Evolutionary conservation across 2,797 vertebrate species (phyloP).

Genomic region (Chanos chanos): DNA sequence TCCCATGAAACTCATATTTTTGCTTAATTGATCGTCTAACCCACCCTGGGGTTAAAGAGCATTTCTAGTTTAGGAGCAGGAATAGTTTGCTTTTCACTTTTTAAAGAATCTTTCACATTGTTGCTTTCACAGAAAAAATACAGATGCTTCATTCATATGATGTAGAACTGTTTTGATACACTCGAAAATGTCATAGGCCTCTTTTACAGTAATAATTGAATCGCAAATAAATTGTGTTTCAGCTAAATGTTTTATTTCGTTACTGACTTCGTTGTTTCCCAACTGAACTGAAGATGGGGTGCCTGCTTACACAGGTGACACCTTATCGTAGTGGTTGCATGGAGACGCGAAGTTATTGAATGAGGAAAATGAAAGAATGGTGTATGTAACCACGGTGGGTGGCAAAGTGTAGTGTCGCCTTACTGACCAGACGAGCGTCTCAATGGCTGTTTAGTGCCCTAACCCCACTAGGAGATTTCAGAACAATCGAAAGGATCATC

Average conservation of each 20-base stretch:
- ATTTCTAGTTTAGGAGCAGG: too few species aligned
- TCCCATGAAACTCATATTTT: too few species aligned
- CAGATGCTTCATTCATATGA: too few species aligned
- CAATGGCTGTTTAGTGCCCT: slow-evolving; percentile 36
- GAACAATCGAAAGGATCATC: slow-evolving; percentile 19
- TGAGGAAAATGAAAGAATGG: slow-evolving; percentile 33
- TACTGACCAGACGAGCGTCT: slow-evolving; percentile 37
- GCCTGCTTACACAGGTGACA: slow-evolving; percentile 44
- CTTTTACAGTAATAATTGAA: too few species aligned
- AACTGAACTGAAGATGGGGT: slow-evolving; percentile 25
- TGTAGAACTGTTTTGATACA: too few species aligned
- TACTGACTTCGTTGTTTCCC: too few species aligned
- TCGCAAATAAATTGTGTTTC: slow-evolving; percentile 9
- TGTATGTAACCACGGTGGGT: slow-evolving; percentile 49
- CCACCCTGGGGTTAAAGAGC: too few species aligned
- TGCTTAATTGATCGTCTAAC: too few species aligned
- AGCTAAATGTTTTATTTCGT: slow-evolving; percentile 28
- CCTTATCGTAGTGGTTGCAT: slow-evolving; percentile 50
- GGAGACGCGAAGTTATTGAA: slow-evolving; percentile 51
- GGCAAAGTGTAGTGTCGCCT: slow-evolving; percentile 52
- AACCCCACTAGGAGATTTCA: slow-evolving; percentile 36
- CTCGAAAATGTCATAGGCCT: too few species aligned
- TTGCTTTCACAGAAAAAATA: not conserved
- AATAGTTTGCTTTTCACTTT: too few species aligned
- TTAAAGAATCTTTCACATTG: not conserved